These are phyloP conservation scores for Anthopleura xanthogrammica DNA, from an alignment of 92 coral and sea anemone species.

Conservation along the genomic window DNA sequence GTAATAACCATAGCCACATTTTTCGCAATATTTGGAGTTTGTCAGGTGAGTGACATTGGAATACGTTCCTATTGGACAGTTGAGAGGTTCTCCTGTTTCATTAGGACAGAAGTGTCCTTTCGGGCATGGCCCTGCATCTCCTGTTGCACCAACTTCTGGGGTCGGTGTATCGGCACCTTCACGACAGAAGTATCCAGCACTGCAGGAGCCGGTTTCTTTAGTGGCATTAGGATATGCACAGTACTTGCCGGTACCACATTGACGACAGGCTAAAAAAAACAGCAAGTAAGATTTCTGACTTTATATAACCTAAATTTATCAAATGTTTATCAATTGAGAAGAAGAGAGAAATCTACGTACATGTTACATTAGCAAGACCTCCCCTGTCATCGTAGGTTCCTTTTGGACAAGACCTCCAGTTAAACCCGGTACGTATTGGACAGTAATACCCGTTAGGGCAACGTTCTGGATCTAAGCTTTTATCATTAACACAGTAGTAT, in stretches of 20 bases:
- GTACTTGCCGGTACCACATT: conserved; percentile 91
- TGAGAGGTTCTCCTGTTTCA: conserved; percentile 80
- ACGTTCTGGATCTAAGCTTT: conserved; percentile 90
- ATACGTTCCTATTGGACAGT: conserved; percentile 89
- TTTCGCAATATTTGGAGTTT: conserved; percentile 67
- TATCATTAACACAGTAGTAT: conserved; percentile 92
- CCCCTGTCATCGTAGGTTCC: conserved; percentile 84
- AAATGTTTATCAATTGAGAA: not conserved
- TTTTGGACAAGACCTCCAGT: conserved; percentile 90
- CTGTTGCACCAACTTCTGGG: conserved; percentile 65
- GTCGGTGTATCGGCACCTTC: conserved; percentile 82
- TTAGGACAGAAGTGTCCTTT: conserved; percentile 83
- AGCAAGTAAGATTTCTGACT: not conserved
- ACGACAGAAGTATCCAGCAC: conserved; percentile 91
- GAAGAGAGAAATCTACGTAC: conserved; percentile 49
- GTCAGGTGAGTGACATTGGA: conserved; percentile 77
- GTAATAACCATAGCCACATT: conserved; percentile 84
- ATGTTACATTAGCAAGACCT: conserved; percentile 77
- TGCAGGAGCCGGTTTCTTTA: conserved; percentile 71
- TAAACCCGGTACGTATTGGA: conserved; percentile 75
- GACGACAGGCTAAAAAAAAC: conserved; percentile 73
- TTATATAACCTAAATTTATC: not conserved
- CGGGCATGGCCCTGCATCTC: conserved; percentile 97
- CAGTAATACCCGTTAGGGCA: conserved; percentile 97
- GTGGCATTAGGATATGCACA: conserved; percentile 97